phyloP scores from a whole-genome alignment of 2,113 vertebrate genomes.

The Echinops telfairi region DNA sequence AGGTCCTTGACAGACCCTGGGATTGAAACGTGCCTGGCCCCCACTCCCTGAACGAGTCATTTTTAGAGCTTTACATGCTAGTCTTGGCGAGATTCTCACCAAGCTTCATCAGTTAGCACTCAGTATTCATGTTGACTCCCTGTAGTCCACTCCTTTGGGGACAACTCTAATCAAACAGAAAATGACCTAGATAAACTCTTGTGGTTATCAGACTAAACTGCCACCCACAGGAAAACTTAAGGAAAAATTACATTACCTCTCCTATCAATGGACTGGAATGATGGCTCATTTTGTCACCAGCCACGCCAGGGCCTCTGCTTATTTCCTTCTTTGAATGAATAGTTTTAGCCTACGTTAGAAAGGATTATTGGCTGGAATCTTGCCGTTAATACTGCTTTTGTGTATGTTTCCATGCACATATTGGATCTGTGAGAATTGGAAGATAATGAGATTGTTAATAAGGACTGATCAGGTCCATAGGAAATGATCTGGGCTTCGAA shows the following conservation, averaged over 20 bases:
- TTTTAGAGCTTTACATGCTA: neutral
- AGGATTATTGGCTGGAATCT: constrained; percentile 50
- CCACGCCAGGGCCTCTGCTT: constrained; percentile 23
- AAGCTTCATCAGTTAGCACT: neutral
- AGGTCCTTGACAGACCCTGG: neutral
- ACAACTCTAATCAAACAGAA: constrained; percentile 52
- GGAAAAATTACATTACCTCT: constrained; percentile 42
- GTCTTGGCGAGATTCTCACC: neutral
- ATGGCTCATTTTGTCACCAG: constrained; percentile 59
- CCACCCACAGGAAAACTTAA: constrained; percentile 26
- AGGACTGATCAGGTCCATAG: neutral
- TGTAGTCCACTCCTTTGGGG: neutral
- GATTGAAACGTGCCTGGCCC: neutral
- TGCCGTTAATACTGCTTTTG: constrained; percentile 24
- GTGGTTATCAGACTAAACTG: constrained; percentile 33
- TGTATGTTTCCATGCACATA: constrained; percentile 4
- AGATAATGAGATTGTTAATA: constrained; percentile 40
- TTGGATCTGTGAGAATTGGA: constrained; percentile 45
- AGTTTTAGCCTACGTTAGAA: constrained; percentile 34
- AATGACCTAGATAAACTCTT: neutral
- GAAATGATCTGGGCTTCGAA: constrained; percentile 43
- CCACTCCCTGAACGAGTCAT: neutral
- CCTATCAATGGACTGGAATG: neutral
- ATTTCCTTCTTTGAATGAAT: constrained; percentile 7
- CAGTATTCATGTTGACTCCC: neutral